phyloP scores from a whole-genome alignment of 2,888 invertebrate genomes.

The Meghimatium bilineatum region DNA sequence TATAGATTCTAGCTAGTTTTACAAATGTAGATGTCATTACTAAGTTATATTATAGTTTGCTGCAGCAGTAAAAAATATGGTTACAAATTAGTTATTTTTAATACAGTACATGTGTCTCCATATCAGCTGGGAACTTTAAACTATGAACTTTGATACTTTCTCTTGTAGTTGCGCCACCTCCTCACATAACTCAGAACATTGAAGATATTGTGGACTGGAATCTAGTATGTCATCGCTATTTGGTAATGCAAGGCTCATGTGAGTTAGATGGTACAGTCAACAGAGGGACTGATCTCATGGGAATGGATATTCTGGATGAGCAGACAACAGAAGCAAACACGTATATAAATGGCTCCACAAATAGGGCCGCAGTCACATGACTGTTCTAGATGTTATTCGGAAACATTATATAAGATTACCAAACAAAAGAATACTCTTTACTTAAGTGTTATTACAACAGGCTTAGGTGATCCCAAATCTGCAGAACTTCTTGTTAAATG shows the following conservation, averaged over 20 bases:
- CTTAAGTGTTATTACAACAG: too few relatives aligned
- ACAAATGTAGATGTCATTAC: too few relatives aligned
- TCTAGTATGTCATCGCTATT: constrained; percentile 71
- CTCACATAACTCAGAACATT: constrained; percentile 63
- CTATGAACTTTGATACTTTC: too few relatives aligned
- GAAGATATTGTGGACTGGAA: constrained; percentile 76
- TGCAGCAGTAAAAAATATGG: too few relatives aligned
- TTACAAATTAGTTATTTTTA: too few relatives aligned
- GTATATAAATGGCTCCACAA: neutral
- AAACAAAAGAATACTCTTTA: neutral
- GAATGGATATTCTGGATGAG: constrained; percentile 32
- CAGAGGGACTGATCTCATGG: constrained; percentile 14
- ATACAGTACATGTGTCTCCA: too few relatives aligned
- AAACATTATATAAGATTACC: neutral
- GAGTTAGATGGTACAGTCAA: constrained; percentile 31
- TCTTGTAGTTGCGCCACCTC: neutral
- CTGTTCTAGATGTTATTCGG: neutral
- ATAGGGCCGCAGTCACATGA: neutral
- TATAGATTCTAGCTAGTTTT: too few relatives aligned
- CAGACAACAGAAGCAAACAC: neutral
- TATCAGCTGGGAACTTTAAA: too few relatives aligned
- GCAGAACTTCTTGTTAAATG: too few relatives aligned
- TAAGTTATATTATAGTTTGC: too few relatives aligned
- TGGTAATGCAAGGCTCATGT: constrained; percentile 60
- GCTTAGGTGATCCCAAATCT: too few relatives aligned